These are phyloP conservation scores for Rotaria magnacalcarata DNA, from an alignment of 2,888 invertebrate species.

Conservation along the genomic window DNA sequence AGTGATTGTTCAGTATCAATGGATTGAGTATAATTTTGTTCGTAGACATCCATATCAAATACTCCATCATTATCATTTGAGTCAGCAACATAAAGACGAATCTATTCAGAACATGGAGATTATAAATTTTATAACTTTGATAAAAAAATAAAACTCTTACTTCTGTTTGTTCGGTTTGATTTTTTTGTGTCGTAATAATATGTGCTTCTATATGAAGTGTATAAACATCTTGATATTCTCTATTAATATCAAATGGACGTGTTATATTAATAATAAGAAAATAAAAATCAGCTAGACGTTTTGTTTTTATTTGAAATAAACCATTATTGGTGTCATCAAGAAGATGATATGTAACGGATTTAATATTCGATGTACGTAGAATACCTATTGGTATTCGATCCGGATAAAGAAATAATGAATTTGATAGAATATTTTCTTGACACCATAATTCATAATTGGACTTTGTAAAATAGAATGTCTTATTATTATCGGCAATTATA, in stretches of 20 bases:
- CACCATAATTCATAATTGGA: slow-evolving; percentile 19
- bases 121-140: background rate
- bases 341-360: background rate
- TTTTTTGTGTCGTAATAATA: slow-evolving; percentile 16
- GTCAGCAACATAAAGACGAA: slow-evolving; percentile 14
- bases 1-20: background rate
- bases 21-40: background rate
- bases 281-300: slow-evolving; percentile 34
- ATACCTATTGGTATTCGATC: background rate
- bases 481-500: slow-evolving; percentile 11
- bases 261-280: slow-evolving; percentile 33
- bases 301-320: slow-evolving; percentile 7
- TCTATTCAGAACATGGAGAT: background rate
- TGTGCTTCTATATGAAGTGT: background rate
- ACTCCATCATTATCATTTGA: slow-evolving; percentile 31
- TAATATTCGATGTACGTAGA: background rate
- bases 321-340: background rate
- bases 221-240: slow-evolving; percentile 32
- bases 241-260: slow-evolving; percentile 25
- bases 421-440: slow-evolving; percentile 24
- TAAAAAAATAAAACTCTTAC: slow-evolving; percentile 13
- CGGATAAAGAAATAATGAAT: background rate
- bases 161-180: slow-evolving; percentile 9
- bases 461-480: background rate
- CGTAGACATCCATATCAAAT: slow-evolving; percentile 12